Evolutionary conservation across 2,797 vertebrate genomes (phyloP), one percentile per base, ranked within the genome.

Genomic region (Hemitrygon akajei): DNA sequence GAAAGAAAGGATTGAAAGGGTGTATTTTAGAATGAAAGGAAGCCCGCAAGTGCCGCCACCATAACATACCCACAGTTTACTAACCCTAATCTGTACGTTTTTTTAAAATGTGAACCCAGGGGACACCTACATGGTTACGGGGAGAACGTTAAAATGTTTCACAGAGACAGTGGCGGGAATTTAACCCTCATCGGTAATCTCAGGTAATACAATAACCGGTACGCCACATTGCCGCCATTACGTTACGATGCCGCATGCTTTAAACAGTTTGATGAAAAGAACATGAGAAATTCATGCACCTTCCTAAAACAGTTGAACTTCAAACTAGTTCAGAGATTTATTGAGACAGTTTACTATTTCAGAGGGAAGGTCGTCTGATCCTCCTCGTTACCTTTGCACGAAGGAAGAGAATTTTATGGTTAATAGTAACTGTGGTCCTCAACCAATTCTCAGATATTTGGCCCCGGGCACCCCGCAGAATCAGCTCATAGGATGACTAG

Each of bases 381-480:
- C 4, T 30, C 84, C 58, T 87, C 58, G 25, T 10, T 69, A 63
- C 86, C n/a, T 66, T 89, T 89, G 60, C 69, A 69, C 60, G 86
- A 89, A n/a, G 86, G 86, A 89, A 11, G 60, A 69, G 86, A 16
- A 66, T 66, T 89, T 89, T 66, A 34, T 37, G 20, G 60, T 89
- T 89, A 89, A 18, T 37, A 66, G 86, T 66, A 63, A 89, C 86
- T 89, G 34, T 89, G 86, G 66, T 66, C 86, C 7, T 66, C 30
- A 66, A n/a, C n/a, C 60, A 89, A 66, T 89, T 89, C 60, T 89
- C 60, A 34, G 27, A 66, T 34, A 18, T 66, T 66, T 66, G n/a
- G 30, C 30, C 60, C 34, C 7, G 60, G n/a, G 60, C 34, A 89
- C 14, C 60, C n/a, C 7, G 2, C 60, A 34, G 86, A 66, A 89